Evolutionary conservation across 2,113 vertebrate species (phyloP).

Genomic region (Taxidea taxus): DNA sequence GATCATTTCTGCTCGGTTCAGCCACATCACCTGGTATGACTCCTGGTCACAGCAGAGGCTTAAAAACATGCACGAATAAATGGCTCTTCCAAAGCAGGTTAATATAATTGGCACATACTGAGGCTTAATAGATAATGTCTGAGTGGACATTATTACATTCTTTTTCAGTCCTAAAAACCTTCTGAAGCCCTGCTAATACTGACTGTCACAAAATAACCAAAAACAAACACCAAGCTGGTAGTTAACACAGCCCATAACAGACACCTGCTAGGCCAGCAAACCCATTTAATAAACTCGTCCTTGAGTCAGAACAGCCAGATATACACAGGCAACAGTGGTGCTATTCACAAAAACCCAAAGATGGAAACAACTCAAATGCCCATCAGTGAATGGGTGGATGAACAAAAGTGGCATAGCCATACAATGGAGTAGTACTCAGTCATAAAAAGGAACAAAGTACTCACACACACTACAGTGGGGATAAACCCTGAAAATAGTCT

Average conservation of each 20-base stretch:
- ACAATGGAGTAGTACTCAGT: not conserved
- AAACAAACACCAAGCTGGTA: not conserved
- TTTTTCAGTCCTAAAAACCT: not conserved
- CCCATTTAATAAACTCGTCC: not conserved
- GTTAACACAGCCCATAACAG: no score
- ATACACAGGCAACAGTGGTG: fast-evolving
- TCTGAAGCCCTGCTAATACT: not conserved
- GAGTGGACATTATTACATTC: not conserved
- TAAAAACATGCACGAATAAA: not conserved
- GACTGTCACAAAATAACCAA: not conserved
- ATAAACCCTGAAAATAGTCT: not conserved
- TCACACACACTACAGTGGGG: not conserved
- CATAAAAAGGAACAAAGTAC: not conserved
- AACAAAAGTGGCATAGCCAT: not conserved
- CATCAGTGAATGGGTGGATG: fast-evolving
- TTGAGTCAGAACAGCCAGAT: not conserved
- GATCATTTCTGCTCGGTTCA: not conserved
- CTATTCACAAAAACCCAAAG: fast-evolving
- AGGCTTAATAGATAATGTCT: not conserved
- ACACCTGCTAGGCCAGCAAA: not conserved
- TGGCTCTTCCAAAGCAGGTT: not conserved
- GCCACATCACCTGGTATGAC: not conserved
- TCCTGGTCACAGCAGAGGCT: not conserved
- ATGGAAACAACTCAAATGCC: not conserved
- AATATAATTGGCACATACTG: not conserved